A percentile compares a stretch with the other conserved stretches of the same genome.
These are phyloP conservation scores for Epicampocera succincta DNA, from an alignment of 2,888 invertebrate species.

Conservation along the genomic window DNA sequence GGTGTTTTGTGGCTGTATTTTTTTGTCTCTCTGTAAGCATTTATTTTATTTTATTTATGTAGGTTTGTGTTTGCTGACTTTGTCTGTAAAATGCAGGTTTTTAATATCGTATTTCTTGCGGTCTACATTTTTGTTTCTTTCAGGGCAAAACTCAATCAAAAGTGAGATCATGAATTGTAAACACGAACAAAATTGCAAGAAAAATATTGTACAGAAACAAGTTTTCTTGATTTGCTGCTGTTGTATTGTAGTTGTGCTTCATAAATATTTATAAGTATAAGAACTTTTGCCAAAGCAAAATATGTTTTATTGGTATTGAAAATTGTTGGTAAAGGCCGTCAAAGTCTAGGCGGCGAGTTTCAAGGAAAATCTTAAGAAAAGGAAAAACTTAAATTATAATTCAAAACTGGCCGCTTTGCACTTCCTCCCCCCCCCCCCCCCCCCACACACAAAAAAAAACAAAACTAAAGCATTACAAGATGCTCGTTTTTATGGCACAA, in stretches of 20 bases:
- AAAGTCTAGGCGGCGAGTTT: constrained; percentile 49
- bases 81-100: constrained; percentile 20
- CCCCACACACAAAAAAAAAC: too few species aligned
- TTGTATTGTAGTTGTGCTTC: background rate
- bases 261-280: constrained; percentile 52
- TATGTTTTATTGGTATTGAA: constrained; percentile 51
- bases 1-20: too few species aligned
- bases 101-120: constrained; percentile 32
- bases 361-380: constrained; percentile 30
- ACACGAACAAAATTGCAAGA: constrained; percentile 11
- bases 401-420: too few species aligned
- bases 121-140: constrained; percentile 53
- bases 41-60: too few species aligned
- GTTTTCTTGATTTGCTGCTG: background rate
- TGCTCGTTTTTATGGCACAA: constrained; percentile 5
- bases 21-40: too few species aligned
- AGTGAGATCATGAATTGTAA: constrained; percentile 65
- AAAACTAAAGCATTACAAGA: too few species aligned
- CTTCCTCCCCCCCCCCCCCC: too few species aligned
- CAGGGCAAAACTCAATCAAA: constrained; percentile 43
- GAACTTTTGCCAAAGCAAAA: constrained; percentile 21
- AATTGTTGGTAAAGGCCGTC: constrained; percentile 48
- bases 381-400: background rate
- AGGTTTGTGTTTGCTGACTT: constrained; percentile 23
- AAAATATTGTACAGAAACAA: constrained; percentile 29